Base-by-base conservation (phyloP, 2,113 vertebrate species). In the Phylloscopus trochilus region DNA sequence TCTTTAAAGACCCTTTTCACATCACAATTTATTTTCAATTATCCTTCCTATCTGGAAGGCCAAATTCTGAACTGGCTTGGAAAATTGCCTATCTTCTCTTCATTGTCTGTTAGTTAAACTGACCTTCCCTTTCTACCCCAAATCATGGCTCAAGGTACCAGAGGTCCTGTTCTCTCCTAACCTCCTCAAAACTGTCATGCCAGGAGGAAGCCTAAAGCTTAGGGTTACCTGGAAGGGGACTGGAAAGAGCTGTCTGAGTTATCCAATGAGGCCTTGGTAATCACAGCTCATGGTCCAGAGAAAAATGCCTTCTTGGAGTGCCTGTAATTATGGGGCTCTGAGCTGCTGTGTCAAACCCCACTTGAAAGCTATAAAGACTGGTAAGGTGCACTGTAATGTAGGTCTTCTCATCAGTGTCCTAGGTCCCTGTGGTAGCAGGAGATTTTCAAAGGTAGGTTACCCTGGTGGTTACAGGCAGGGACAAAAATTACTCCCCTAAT, bases 81-180 rank as follows among this genome's bases (percentile, higher is more conserved):
- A 55, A 85, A 83, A 58, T 35, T 19, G 15, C 12, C 9, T 16
- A 28, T 6, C 2, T 15, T 56, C 37, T 55, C 24, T 26, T 31
- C 0, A 0, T 10, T 19, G 15, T 56, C 28, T 7, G 4, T 55
- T 47, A 35, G 15, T 33, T 68, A 43, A 18, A 52, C 13, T 67
- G 37, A 51, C 21, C 49, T 90, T 43, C 27, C 28, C 14, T 86
- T 92, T 86, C 51, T 58, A 44, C 16, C 20, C 31, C 8, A 28
- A 74, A 33, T 59, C 19, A 27, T 24, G 39, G 26, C 17, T 13
- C 15, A 30, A 26, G 72, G 16, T 47, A 44, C 14, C 14, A 53
- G 47, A 49, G n/a, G 10, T 4, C 0, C 13, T 86, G 22, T 26
- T 30, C 27, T 63, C n/a, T 49, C 30, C n/a, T n/a, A 49, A 44